A percentile compares a stretch with the other conserved stretches of the same genome.
These are phyloP conservation scores for Burhinus bistriatus DNA, from an alignment of 2,113 vertebrate genomes.

Conservation along the genomic window DNA sequence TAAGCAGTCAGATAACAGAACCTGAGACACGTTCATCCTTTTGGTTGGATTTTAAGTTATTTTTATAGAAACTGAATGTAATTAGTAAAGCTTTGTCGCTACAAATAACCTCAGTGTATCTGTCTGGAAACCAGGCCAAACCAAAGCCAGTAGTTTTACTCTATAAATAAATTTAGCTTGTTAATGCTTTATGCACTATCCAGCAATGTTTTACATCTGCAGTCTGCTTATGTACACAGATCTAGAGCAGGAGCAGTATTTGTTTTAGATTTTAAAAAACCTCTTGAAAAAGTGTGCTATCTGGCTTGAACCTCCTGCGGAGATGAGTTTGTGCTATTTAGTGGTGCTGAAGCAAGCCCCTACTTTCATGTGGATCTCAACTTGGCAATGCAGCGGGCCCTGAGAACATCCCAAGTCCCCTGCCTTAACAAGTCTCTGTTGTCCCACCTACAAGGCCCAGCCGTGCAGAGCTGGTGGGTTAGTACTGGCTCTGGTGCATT, in stretches of 20 bases:
- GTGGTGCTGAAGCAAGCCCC: background rate
- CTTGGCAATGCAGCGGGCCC: background rate
- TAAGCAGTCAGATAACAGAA: background rate
- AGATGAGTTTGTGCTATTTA: background rate
- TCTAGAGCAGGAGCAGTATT: background rate
- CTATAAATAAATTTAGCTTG: background rate
- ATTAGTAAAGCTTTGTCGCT: background rate
- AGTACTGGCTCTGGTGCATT: background rate
- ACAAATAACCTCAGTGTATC: background rate
- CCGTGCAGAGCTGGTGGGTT: too few species aligned
- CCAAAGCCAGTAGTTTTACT: background rate
- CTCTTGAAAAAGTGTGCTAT: background rate
- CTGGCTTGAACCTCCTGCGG: background rate
- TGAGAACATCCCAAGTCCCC: background rate
- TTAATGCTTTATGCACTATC: background rate
- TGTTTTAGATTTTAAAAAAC: background rate
- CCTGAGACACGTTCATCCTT: background rate
- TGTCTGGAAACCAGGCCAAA: background rate
- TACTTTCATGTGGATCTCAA: background rate
- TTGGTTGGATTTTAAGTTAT: background rate
- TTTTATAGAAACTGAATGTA: background rate
- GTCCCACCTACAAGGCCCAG: background rate
- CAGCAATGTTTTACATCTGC: background rate
- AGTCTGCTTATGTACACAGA: background rate
- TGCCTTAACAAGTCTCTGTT: background rate